Evolutionary conservation across 2,113 vertebrate species (phyloP).

Genomic region (Phylloscopus trochiloides): DNA sequence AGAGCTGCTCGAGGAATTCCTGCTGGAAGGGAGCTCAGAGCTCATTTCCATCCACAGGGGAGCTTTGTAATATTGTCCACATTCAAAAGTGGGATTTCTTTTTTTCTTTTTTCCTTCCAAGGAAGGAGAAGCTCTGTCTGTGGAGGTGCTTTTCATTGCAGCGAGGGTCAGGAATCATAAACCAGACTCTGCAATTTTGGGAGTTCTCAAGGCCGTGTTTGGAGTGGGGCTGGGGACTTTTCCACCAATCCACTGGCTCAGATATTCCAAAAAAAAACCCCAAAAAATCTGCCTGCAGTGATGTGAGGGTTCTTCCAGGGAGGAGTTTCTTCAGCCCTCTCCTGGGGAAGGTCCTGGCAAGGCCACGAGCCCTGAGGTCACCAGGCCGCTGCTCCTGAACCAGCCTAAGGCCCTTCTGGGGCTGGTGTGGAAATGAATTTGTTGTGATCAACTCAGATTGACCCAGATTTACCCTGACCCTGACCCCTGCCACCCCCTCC

Average conservation of each 20-base stretch:
- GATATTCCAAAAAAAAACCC: background rate
- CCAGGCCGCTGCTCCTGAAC: background rate
- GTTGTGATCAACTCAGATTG: background rate
- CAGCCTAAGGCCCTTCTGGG: background rate
- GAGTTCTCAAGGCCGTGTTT: background rate
- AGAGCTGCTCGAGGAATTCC: background rate
- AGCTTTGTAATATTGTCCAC: accelerated
- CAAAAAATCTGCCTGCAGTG: no score
- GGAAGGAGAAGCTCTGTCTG: background rate
- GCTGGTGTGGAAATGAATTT: background rate
- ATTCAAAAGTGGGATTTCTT: background rate
- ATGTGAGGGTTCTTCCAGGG: background rate
- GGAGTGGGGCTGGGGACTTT: background rate
- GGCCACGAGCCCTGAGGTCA: background rate
- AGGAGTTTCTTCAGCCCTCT: background rate
- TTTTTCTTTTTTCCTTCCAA: no score
- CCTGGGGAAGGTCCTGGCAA: background rate
- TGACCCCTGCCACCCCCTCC: background rate
- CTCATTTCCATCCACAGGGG: background rate
- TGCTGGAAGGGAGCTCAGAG: background rate
- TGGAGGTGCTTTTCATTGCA: background rate
- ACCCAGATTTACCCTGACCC: background rate
- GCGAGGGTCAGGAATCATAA: no score
- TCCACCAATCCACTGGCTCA: background rate
- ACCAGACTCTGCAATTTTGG: background rate